A percentile compares a stretch with the other conserved stretches of the same genome.
These are phyloP conservation scores for Noctuana brunneofusca DNA, from an alignment of 2,888 invertebrate genomes.

Conservation along the genomic window DNA sequence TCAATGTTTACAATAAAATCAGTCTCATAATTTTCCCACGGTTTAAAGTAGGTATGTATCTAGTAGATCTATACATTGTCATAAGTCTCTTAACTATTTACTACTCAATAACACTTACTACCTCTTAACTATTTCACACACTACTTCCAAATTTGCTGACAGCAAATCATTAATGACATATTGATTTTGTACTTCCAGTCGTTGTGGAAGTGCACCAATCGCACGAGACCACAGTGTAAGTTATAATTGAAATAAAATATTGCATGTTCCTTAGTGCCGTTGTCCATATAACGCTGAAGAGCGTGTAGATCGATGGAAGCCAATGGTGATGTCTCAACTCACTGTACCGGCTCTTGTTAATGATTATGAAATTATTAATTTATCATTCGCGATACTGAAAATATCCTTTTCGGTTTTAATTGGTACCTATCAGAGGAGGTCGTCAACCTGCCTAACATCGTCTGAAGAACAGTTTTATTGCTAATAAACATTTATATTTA, in stretches of 20 bases:
- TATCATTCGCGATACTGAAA: too few relatives aligned
- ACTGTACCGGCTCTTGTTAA: too few relatives aligned
- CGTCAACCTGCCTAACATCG: too few relatives aligned
- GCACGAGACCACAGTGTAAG: conserved; percentile 43
- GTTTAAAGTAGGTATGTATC: not conserved
- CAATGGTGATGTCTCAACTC: too few relatives aligned
- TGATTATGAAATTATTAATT: too few relatives aligned
- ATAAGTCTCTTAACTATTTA: not conserved
- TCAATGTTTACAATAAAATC: not conserved
- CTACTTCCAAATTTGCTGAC: conserved; percentile 4
- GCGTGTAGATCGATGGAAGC: too few relatives aligned
- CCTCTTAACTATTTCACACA: not conserved
- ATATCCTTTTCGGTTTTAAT: too few relatives aligned
- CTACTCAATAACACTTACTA: not conserved
- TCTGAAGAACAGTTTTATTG: too few relatives aligned
- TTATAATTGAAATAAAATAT: conserved; percentile 40
- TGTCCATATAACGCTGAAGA: conserved; percentile 23
- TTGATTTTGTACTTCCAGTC: conserved; percentile 34
- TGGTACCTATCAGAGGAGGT: too few relatives aligned
- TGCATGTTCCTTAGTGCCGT: conserved; percentile 37
- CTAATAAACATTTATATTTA: too few relatives aligned
- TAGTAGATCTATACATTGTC: not conserved
- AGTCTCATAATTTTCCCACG: not conserved
- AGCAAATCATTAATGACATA: conserved; percentile 7
- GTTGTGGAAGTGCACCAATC: conserved; percentile 46